phyloP scores from a whole-genome alignment of 2,888 invertebrate genomes.

The Orgyia antiqua region DNA sequence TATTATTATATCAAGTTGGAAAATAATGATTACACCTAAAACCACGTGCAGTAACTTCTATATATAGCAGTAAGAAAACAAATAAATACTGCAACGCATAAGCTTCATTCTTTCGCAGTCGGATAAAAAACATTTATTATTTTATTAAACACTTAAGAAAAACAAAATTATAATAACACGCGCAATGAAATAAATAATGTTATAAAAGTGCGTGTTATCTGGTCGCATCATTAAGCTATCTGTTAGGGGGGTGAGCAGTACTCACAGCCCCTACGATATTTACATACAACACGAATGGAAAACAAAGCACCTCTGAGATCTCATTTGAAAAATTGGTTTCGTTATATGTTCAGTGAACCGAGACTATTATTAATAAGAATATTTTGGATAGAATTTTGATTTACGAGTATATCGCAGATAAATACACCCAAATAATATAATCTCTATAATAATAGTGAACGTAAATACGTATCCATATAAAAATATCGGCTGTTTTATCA shows the following conservation, averaged over 20 bases:
- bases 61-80: too few relatives aligned
- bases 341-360: slow-evolving; percentile 9
- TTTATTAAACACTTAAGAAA: background rate
- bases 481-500: too few relatives aligned
- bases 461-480: too few relatives aligned
- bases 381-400: background rate
- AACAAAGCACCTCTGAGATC: slow-evolving; percentile 13
- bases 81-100: too few relatives aligned
- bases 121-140: too few relatives aligned
- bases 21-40: too few relatives aligned
- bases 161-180: slow-evolving; percentile 1
- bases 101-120: too few relatives aligned
- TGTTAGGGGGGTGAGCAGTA: slow-evolving; percentile 17
- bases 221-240: slow-evolving; percentile 28
- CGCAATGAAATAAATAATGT: slow-evolving; percentile 19
- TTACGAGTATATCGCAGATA: too few relatives aligned
- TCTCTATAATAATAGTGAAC: too few relatives aligned
- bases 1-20: too few relatives aligned
- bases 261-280: slow-evolving; percentile 18
- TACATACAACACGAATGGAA: slow-evolving; percentile 23
- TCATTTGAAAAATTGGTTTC: slow-evolving; percentile 21
- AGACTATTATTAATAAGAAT: background rate
- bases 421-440: too few relatives aligned
- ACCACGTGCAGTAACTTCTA: too few relatives aligned
- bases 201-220: slow-evolving; percentile 25